Conservation (phyloP, 2,888 invertebrate genomes). For the Celastrina argiolus region DNA sequence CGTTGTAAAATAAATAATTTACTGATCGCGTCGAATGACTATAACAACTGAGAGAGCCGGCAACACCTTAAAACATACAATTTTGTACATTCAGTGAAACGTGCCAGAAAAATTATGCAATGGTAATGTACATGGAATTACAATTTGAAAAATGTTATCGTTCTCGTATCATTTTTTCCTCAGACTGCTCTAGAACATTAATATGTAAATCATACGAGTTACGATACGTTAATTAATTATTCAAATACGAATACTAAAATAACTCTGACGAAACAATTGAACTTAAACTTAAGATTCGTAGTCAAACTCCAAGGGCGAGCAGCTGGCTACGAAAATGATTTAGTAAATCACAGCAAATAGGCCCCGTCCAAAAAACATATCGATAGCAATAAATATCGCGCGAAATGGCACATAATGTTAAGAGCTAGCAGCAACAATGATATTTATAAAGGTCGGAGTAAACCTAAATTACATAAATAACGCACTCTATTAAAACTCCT, state of each 20-base stretch:
- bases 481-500: constrained; percentile 9
- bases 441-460: neutral
- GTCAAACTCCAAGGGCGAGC: neutral
- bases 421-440: neutral
- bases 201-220: neutral
- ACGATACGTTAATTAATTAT: neutral
- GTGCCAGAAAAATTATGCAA: neutral
- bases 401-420: constrained; percentile 4
- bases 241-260: neutral
- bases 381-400: neutral
- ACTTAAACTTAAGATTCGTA: neutral
- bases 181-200: neutral
- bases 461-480: constrained; percentile 12
- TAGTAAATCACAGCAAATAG: constrained; percentile 2
- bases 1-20: neutral
- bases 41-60: neutral
- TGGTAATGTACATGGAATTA: neutral
- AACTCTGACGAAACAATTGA: neutral
- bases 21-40: neutral
- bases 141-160: neutral
- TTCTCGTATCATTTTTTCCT: neutral
- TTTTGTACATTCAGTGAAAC: neutral
- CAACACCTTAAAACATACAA: neutral
- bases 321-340: neutral
- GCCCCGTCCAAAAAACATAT: neutral